Evolutionary conservation across 2,888 invertebrate species (phyloP), one percentile per base, ranked within the genome.

Genomic region (Leptarthrus brevirostris): DNA sequence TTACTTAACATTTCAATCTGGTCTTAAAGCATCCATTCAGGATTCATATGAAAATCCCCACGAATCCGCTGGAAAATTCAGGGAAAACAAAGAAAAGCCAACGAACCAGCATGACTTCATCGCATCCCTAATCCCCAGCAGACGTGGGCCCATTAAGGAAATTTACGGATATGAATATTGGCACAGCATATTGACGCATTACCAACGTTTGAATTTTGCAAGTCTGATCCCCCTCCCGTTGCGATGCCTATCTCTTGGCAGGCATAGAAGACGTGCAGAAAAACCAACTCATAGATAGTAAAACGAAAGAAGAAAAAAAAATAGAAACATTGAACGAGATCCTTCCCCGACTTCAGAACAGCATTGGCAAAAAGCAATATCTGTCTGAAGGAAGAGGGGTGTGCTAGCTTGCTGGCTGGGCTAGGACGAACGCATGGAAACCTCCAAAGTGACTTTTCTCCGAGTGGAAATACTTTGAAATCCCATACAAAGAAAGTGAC

Each of bases 131-230:
- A 40, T 56, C 54, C 30, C 24, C 34, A 30, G 30, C 47, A 53
- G 73, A 69, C 66, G 6, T 44, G 26, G 26, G 54, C 44, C 74
- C 69, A 74, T 74, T 56, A 74, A 74, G 74, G 66, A 74, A 72
- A 74, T 71, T 72, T 74, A 54, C 56, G 64, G 72, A 76, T 72
- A 58, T 74, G 74, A 76, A 74, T 76, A 76, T 76, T 72, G 72
- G 73, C 74, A 74, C 44, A 44, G 71, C 74, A 76, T 76, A 76
- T 75, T 74, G 74, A 75, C 75, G 74, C 75, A 75, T 74, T 72
- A 72, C 54, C 30, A 18, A 22, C 58, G 20, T 72, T 72, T 72
- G 44, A 58, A 58, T 72, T 72, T 58, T 26, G 30, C 53, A 71
- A 54, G 24, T 18, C 69, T n/a, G 16, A 49, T 14, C 14, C 10